Evolutionary conservation across 2,113 vertebrate genomes (phyloP).

Genomic region (Miniopterus natalensis): DNA sequence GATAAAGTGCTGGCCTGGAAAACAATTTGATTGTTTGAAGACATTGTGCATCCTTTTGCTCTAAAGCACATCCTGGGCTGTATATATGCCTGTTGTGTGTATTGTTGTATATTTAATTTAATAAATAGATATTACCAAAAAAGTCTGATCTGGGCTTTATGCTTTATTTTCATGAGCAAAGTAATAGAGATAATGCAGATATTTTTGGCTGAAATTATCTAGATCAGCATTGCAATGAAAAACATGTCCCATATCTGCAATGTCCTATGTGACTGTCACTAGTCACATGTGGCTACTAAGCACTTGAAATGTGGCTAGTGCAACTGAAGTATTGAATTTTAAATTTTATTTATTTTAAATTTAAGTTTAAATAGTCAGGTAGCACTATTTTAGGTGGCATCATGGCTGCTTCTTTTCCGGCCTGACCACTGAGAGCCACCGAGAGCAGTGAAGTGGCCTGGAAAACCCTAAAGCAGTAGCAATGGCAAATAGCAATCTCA

Average conservation of each 20-base stretch:
- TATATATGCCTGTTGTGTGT: neutral
- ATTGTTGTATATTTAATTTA: neutral
- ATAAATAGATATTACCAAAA: neutral
- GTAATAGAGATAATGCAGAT: neutral
- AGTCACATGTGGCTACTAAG: neutral
- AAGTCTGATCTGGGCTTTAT: neutral
- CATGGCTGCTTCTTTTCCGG: neutral
- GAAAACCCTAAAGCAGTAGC: neutral
- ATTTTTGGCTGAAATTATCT: neutral
- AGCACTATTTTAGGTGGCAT: neutral
- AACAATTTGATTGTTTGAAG: neutral
- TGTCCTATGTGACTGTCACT: neutral
- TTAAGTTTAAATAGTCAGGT: neutral
- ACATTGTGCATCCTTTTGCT: neutral
- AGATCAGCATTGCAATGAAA: neutral
- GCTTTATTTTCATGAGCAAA: constrained; percentile 38
- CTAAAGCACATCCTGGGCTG: neutral
- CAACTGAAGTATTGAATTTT: neutral
- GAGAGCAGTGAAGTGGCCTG: neutral
- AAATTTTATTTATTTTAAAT: neutral
- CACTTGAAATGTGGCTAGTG: neutral
- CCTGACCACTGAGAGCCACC: neutral
- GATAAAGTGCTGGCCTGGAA: neutral
- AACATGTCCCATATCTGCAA: neutral
- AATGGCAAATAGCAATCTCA: neutral